A percentile compares a stretch with the other conserved stretches of the same genome.
Conservation (phyloP, 2,888 invertebrate genomes). For the Lepeophtheirus nordmannii region DNA sequence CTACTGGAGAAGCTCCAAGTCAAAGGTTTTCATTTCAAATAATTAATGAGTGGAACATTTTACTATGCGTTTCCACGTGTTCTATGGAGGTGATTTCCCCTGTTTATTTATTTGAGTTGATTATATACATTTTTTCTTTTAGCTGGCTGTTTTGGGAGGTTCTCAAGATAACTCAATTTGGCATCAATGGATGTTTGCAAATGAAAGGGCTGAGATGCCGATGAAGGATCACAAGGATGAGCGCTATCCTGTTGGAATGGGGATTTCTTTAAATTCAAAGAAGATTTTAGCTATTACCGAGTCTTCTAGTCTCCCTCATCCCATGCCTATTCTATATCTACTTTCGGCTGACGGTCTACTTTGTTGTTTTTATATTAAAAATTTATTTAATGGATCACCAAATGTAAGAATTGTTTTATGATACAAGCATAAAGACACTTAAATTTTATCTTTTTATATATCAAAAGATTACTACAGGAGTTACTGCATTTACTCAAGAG, state of each 20-base stretch:
- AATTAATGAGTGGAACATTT: constrained; percentile 48
- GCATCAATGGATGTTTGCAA: constrained; percentile 62
- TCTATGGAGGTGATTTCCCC: constrained; percentile 57
- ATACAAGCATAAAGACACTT: too few relatives aligned
- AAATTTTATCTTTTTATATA: too few relatives aligned
- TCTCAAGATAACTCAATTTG: constrained; percentile 45
- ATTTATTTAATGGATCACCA: constrained; percentile 35
- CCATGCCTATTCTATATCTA: constrained; percentile 61
- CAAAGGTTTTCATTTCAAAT: constrained; percentile 59
- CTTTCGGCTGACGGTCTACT: constrained; percentile 61
- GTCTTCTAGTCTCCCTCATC: constrained; percentile 38
- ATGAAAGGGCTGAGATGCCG: constrained; percentile 68
- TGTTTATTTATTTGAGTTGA: constrained; percentile 28
- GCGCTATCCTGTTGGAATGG: constrained; percentile 61
- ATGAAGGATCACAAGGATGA: constrained; percentile 51
- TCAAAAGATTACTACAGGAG: too few relatives aligned
- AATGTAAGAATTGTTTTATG: too few relatives aligned
- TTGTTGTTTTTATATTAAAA: constrained; percentile 58
- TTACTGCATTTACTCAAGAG: too few relatives aligned
- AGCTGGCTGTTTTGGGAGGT: constrained; percentile 49
- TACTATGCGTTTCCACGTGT: constrained; percentile 49
- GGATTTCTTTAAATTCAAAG: constrained; percentile 52
- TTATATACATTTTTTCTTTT: neutral
- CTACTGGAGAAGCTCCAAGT: constrained; percentile 47
- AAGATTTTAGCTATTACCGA: constrained; percentile 34